Conservation (phyloP, 2,888 invertebrate genomes). For the Eremobia ochroleuca region DNA sequence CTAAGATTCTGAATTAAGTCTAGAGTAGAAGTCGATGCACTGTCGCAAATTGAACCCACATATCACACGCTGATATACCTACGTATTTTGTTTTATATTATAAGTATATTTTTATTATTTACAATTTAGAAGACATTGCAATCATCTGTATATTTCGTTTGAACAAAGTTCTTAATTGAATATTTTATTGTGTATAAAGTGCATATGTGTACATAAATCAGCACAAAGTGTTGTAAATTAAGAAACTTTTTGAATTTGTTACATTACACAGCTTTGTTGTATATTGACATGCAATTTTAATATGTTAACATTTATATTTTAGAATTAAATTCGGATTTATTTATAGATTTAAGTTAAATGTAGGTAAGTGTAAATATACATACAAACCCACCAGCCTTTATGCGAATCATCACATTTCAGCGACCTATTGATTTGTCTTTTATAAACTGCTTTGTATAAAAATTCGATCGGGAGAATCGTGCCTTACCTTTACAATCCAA, state of each 20-base stretch:
- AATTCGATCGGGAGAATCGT: conserved; percentile 65
- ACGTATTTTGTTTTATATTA: conserved; percentile 52
- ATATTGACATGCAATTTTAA: conserved; percentile 76
- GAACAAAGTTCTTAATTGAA: conserved; percentile 85
- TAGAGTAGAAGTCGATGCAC: conserved; percentile 49
- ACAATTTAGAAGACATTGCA: conserved; percentile 64
- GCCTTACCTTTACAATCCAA: conserved; percentile 68
- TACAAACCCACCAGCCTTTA: conserved; percentile 81
- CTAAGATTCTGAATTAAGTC: conserved; percentile 31
- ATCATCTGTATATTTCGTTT: conserved; percentile 82
- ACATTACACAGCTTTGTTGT: conserved; percentile 74
- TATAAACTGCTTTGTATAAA: conserved; percentile 53
- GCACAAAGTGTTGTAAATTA: conserved; percentile 85
- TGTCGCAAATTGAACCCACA: conserved; percentile 65
- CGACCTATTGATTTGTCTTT: conserved; percentile 48
- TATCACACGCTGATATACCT: conserved; percentile 67
- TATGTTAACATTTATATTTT: conserved; percentile 68
- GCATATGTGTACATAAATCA: conserved; percentile 78
- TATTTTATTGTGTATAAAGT: conserved; percentile 72
- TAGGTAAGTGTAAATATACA: conserved; percentile 78
- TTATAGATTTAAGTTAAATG: conserved; percentile 50
- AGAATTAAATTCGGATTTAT: conserved; percentile 58
- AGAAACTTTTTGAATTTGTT: conserved; percentile 72
- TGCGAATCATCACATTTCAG: conserved; percentile 71
- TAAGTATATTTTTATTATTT: conserved; percentile 66